Percentiles rank a stretch among this genome's conserved stretches.
These are phyloP conservation scores for Trichopria drosophilae DNA, from an alignment of 2,888 invertebrate genomes.

Conservation along the genomic window DNA sequence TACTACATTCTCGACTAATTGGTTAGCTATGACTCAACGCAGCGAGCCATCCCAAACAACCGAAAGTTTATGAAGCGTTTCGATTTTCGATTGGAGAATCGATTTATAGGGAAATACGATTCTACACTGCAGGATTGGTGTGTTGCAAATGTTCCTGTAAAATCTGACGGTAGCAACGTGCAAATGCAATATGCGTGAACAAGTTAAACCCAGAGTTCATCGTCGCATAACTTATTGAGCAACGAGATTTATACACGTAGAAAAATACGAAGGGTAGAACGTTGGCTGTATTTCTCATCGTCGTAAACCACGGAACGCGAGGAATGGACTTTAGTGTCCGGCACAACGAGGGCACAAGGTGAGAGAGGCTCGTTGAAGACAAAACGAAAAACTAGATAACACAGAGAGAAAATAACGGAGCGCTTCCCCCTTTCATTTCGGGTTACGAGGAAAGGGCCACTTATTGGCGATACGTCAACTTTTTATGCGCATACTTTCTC, in stretches of 20 bases:
- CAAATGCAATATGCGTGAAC: too few relatives aligned
- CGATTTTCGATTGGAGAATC: too few relatives aligned
- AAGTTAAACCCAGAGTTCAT: too few relatives aligned
- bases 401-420: constrained; percentile 13
- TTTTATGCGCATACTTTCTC: constrained; percentile 35
- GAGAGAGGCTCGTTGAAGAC: constrained; percentile 1
- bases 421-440: constrained; percentile 20
- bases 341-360: not conserved
- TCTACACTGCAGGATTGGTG: too few relatives aligned
- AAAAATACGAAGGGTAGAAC: not conserved
- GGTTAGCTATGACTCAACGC: too few relatives aligned
- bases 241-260: constrained; percentile 4
- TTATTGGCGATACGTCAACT: constrained; percentile 33
- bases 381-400: not conserved
- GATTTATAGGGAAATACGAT: too few relatives aligned
- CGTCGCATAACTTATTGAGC: too few relatives aligned
- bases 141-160: too few relatives aligned
- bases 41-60: too few relatives aligned
- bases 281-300: constrained; percentile 13
- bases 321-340: constrained; percentile 26
- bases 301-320: constrained; percentile 34
- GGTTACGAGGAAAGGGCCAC: constrained; percentile 31
- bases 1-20: too few relatives aligned
- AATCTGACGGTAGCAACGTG: too few relatives aligned
- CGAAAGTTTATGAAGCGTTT: too few relatives aligned